phyloP scores from a whole-genome alignment of 1,140 invertebrate species.

The Scaptomyza montana region DNA sequence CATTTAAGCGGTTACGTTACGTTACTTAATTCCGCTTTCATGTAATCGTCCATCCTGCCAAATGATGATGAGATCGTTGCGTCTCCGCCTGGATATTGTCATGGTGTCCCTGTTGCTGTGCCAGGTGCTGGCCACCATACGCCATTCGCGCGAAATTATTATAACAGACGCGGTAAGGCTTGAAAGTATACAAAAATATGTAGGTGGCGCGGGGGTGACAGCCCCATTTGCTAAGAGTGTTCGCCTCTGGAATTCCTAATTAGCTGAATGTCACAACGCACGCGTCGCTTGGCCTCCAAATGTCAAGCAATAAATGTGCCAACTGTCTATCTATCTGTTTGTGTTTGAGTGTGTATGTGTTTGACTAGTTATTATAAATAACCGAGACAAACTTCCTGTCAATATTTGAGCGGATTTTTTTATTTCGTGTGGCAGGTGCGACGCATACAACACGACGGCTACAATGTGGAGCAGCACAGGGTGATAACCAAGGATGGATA shows the following conservation, averaged over 20 bases:
- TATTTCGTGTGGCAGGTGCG: slow-evolving; percentile 64
- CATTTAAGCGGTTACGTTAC: slow-evolving; percentile 40
- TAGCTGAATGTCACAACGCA: slow-evolving; percentile 74
- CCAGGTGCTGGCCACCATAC: slow-evolving; percentile 61
- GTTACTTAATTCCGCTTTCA: slow-evolving; percentile 68
- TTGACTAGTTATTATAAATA: slow-evolving; percentile 22
- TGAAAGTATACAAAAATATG: no score
- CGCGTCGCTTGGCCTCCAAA: slow-evolving; percentile 78
- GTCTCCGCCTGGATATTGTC: slow-evolving; percentile 48
- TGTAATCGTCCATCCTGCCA: slow-evolving; percentile 71
- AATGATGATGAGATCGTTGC: slow-evolving; percentile 58
- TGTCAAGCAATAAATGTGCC: slow-evolving; percentile 73
- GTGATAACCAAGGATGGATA: slow-evolving; percentile 85
- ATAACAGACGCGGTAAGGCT: slow-evolving; percentile 78
- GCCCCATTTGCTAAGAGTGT: slow-evolving; percentile 11
- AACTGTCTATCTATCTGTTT: slow-evolving; percentile 48
- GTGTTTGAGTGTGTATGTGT: slow-evolving; percentile 30
- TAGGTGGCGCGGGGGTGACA: not conserved
- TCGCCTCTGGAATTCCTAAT: slow-evolving; percentile 67
- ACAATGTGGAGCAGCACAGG: slow-evolving; percentile 85
- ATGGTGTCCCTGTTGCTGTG: slow-evolving; percentile 54
- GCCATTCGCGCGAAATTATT: slow-evolving; percentile 77
- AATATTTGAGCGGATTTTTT: slow-evolving; percentile 6
- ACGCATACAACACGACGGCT: slow-evolving; percentile 84
- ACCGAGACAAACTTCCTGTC: slow-evolving; percentile 17